Percentiles rank a stretch among this genome's conserved stretches.
These are phyloP conservation scores for Peromyscus aztecus DNA, from an alignment of 2,797 vertebrate genomes.

Conservation along the genomic window DNA sequence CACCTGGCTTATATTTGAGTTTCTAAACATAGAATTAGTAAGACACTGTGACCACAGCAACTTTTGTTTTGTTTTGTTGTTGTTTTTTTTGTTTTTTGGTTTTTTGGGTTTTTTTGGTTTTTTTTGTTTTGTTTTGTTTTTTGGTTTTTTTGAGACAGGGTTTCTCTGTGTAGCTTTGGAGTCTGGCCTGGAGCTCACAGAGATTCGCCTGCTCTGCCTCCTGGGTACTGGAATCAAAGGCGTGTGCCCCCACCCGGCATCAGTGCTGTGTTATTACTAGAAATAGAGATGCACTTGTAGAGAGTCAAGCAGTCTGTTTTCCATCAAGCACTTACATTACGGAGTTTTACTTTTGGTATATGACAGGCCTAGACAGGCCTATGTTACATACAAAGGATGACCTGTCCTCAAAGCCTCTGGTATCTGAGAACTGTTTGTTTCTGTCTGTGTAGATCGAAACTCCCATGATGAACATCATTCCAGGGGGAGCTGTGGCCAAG, in stretches of 20 bases:
- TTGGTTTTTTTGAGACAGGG: neutral
- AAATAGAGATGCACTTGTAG: neutral
- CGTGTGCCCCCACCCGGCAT: neutral
- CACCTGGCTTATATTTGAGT: neutral
- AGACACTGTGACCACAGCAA: neutral
- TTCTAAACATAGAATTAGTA: neutral
- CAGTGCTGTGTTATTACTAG: neutral
- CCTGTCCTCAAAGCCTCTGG: neutral
- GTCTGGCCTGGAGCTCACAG: neutral
- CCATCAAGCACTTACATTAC: neutral
- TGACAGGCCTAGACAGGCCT: neutral
- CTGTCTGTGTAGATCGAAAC: slow-evolving; percentile 93
- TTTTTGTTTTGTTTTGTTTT: neutral
- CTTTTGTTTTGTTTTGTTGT: neutral
- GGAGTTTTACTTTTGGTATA: neutral
- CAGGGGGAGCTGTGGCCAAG: slow-evolving; percentile 97
- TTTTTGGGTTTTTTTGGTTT: neutral
- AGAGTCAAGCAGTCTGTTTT: neutral
- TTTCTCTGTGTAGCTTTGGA: neutral
- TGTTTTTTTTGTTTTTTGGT: neutral
- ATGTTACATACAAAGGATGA: neutral
- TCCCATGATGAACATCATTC: slow-evolving; percentile 99
- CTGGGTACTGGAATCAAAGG: neutral
- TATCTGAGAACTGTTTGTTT: slow-evolving; percentile 3
- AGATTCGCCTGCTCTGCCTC: neutral